These are phyloP conservation scores for Phaethon lepturus DNA, from an alignment of 2,113 vertebrate genomes.

Conservation along the genomic window DNA sequence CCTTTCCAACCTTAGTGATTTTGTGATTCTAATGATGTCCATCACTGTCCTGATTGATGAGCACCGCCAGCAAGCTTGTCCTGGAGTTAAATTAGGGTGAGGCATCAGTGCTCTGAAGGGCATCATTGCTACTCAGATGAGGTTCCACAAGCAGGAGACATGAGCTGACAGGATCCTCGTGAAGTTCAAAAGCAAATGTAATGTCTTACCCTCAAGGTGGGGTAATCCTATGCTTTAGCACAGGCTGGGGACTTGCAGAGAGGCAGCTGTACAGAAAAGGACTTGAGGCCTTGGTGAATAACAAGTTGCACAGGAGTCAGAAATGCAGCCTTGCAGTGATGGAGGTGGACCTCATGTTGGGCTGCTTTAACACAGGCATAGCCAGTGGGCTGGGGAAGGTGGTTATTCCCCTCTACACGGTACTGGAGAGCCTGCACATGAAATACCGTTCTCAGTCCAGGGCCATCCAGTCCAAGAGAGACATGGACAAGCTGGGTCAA, in stretches of 20 bases:
- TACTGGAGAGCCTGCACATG: not conserved
- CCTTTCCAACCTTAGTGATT: too few relatives aligned
- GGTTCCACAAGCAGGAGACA: not conserved
- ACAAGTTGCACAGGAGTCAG: not conserved
- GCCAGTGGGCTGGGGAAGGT: rapidly evolving
- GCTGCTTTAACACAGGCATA: not conserved
- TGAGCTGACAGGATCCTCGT: not conserved
- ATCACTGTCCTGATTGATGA: not conserved
- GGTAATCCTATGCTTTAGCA: not conserved
- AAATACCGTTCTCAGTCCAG: not conserved
- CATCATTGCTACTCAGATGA: rapidly evolving
- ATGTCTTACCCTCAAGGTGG: not conserved
- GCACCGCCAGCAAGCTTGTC: not conserved
- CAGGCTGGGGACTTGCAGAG: not conserved
- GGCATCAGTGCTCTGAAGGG: not conserved
- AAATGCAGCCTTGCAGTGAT: not conserved
- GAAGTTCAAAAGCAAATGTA: not conserved
- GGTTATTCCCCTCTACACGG: not conserved
- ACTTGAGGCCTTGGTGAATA: not conserved
- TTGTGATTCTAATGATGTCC: not conserved
- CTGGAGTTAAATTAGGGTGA: not conserved
- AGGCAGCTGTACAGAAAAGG: not conserved
- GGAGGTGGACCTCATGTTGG: not conserved
- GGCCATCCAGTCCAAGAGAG: not conserved
- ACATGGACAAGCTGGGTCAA: not conserved